Evolutionary conservation across 2,113 vertebrate genomes (phyloP), one percentile per base, ranked within the genome.

Genomic region (Fregetta grallaria): DNA sequence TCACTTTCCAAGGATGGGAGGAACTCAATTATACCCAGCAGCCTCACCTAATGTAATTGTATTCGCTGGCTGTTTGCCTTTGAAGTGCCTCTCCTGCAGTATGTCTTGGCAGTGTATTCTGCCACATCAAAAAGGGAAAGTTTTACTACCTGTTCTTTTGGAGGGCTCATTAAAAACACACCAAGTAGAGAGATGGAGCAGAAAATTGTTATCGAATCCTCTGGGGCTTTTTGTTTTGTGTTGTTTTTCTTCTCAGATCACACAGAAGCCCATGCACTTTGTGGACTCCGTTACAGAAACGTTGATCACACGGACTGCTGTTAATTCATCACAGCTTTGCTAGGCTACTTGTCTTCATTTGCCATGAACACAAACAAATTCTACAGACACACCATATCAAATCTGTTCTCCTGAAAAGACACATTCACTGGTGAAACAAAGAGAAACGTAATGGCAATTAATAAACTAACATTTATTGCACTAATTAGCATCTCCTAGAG

Each of bases 401-500:
- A 83, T 95, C 88, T 93, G 78, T 96, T 95, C 94, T 97, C 86
- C 85, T 97, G 89, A 93, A 97, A 97, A 95, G 94, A 88, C 87
- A 94, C 93, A 96, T 95, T 97, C 96, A 96, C 88, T 97, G 56
- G 85, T 88, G 94, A 97, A 97, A 97, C 96, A 96, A 97, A 96
- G 94, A 96, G 85, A 97, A 97, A 88, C 15, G 74, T 91, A 98
- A 94, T 86, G 88, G 77, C 88, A 97, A 98, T 98, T 98, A 98
- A 98, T 98, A 98, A 98, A 90, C 91, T 96, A 97, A 96, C 96
- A 97, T 97, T 98, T 96, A 96, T 91, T 97, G 93, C 78, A 85
- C 96, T 98, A 98, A 98, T 98, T 97, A 97, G 90, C 91, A 94
- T 98, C 97, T 98, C 97, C 97, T 97, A 94, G 92, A 97, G 96